Percentiles rank a stretch among this genome's conserved stretches.
Conservation (phyloP, 2,113 vertebrate species). For the Hyperopisus bebe region DNA sequence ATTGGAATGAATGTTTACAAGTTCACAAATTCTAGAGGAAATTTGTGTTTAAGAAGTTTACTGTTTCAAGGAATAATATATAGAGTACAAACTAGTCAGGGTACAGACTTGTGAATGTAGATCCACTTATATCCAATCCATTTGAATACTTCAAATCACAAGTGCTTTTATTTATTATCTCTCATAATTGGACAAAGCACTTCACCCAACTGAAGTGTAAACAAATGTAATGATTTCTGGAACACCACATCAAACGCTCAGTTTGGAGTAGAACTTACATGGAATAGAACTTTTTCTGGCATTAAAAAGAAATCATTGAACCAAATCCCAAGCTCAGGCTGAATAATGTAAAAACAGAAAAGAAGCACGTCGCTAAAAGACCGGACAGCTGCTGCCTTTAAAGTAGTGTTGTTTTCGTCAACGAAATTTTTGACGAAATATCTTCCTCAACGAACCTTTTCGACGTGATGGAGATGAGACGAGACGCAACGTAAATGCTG, state of each 20-base stretch:
- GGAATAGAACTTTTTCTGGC: background rate
- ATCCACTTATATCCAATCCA: background rate
- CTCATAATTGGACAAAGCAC: slow-evolving; percentile 14
- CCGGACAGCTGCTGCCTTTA: background rate
- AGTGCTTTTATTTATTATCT: slow-evolving; percentile 9
- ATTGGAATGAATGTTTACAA: background rate
- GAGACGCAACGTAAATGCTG: no score
- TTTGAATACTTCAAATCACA: background rate
- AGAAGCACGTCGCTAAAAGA: background rate
- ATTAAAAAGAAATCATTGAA: background rate
- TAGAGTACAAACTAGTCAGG: background rate
- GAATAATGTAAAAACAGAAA: background rate
- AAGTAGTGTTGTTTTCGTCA: no score
- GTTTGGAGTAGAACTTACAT: background rate
- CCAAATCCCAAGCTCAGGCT: background rate
- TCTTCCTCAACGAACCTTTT: no score
- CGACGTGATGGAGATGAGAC: no score
- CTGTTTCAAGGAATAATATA: background rate
- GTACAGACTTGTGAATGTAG: background rate
- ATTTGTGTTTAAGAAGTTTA: background rate
- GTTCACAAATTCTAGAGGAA: background rate
- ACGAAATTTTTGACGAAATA: no score
- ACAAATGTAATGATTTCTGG: background rate
- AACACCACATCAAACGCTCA: background rate
- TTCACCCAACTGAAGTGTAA: background rate